Evolutionary conservation across 2,113 vertebrate genomes (phyloP).

Genomic region (Triplophysa tibetana): DNA sequence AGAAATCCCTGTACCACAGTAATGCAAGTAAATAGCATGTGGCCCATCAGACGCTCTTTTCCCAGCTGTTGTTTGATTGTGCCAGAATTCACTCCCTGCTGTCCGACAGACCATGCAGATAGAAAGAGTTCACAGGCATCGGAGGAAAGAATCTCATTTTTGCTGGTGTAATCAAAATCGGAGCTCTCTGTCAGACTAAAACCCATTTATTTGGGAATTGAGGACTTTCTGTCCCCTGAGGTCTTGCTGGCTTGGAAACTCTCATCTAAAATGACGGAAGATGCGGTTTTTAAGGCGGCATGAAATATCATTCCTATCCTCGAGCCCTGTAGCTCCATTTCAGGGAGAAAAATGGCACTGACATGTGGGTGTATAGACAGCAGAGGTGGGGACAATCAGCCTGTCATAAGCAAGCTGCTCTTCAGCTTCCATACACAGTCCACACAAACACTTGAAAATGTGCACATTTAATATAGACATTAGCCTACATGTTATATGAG

Average conservation of each 20-base stretch:
- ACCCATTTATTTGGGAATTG: conserved; percentile 33
- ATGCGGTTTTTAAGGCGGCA: not conserved
- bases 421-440: not conserved
- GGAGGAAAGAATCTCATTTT: conserved; percentile 30
- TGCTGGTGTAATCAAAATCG: conserved; percentile 32
- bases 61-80: conserved; percentile 10
- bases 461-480: not conserved
- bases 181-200: conserved; percentile 19
- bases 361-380: not conserved
- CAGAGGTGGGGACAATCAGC: not conserved
- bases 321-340: not conserved
- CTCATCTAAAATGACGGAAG: conserved; percentile 30
- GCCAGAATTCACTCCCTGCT: not conserved
- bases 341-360: conserved; percentile 9
- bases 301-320: conserved; percentile 30
- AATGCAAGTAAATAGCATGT: not conserved
- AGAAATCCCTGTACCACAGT: not conserved
- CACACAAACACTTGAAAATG: not conserved
- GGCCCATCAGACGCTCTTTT: conserved; percentile 1
- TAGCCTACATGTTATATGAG: too few relatives aligned
- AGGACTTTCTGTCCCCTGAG: conserved; percentile 2
- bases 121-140: conserved; percentile 7
- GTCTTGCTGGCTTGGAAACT: not conserved
- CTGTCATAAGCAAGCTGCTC: not conserved
- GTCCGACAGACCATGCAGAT: conserved; percentile 9